A percentile compares a stretch with the other conserved stretches of the same genome.
Evolutionary conservation across 2,797 vertebrate species (phyloP).

Genomic region (Corythornis leucogaster): DNA sequence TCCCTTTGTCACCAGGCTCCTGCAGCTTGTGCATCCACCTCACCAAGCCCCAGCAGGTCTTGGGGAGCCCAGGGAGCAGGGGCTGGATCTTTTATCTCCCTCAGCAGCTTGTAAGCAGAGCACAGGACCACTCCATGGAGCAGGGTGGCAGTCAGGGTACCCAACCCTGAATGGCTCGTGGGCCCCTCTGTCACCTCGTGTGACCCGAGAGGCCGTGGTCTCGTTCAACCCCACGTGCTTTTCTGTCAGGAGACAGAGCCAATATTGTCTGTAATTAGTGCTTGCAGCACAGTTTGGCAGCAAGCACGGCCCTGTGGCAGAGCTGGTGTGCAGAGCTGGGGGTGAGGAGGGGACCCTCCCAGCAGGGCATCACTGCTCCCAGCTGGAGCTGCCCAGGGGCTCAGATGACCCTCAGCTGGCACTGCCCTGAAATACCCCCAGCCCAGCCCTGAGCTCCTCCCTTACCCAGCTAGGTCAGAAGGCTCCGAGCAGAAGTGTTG

Average conservation of each 20-base stretch:
- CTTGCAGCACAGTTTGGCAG: accelerated
- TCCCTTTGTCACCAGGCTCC: neutral
- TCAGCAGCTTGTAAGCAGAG: neutral
- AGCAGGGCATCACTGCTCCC: neutral
- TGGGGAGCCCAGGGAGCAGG: neutral
- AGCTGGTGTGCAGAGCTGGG: neutral
- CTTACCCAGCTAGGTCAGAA: accelerated
- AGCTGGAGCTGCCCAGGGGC: neutral
- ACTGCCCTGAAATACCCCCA: neutral
- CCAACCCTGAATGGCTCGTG: accelerated
- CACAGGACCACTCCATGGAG: neutral
- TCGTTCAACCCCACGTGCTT: accelerated
- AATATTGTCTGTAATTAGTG: accelerated
- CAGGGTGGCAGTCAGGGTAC: neutral
- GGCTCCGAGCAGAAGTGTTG: neutral
- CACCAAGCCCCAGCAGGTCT: accelerated
- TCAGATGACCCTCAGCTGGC: neutral
- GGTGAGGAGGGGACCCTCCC: too few relatives aligned
- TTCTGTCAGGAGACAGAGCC: neutral
- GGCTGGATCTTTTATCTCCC: neutral
- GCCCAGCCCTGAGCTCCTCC: accelerated
- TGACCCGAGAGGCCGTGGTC: neutral
- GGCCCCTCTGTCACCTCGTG: neutral
- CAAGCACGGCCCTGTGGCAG: neutral
- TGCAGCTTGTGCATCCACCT: neutral